A percentile compares a stretch with the other conserved stretches of the same genome.
phyloP scores from a whole-genome alignment of 1,140 invertebrate genomes.

The Adoxophyes honmai region DNA sequence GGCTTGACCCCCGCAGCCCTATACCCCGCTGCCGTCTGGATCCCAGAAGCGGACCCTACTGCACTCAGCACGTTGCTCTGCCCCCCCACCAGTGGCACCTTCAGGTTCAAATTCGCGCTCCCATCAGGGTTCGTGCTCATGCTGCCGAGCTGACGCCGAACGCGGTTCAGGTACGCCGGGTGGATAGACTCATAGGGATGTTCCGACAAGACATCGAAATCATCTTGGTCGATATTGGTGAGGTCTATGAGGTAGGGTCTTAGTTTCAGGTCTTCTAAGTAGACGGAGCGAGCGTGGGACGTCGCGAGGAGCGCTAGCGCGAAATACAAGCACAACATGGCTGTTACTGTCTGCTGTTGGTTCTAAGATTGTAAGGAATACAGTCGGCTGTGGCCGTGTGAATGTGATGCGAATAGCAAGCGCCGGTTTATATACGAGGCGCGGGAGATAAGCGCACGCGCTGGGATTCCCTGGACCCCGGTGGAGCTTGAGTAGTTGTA shows the following conservation, averaged over 20 bases:
- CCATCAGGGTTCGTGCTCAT: constrained; percentile 39
- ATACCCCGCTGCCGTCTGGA: constrained; percentile 20
- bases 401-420: too few species aligned
- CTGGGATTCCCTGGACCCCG: too few species aligned
- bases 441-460: too few species aligned
- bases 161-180: constrained; percentile 14
- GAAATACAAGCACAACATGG: background rate
- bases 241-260: background rate
- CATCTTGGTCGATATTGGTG: background rate
- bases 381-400: too few species aligned
- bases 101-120: constrained; percentile 27
- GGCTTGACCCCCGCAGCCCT: too few species aligned
- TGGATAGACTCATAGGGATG: background rate
- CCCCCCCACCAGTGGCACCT: constrained; percentile 34
- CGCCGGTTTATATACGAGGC: too few species aligned
- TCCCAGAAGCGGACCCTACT: constrained; percentile 23
- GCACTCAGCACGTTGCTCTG: constrained; percentile 40
- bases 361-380: too few species aligned
- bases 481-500: too few species aligned
- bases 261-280: constrained; percentile 1
- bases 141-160: constrained; percentile 28
- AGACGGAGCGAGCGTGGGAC: background rate
- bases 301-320: background rate
- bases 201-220: background rate
- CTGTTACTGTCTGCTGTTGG: too few species aligned